Evolutionary conservation across 2,113 vertebrate genomes (phyloP), one percentile per base, ranked within the genome.

Genomic region (Apteryx mantelli): DNA sequence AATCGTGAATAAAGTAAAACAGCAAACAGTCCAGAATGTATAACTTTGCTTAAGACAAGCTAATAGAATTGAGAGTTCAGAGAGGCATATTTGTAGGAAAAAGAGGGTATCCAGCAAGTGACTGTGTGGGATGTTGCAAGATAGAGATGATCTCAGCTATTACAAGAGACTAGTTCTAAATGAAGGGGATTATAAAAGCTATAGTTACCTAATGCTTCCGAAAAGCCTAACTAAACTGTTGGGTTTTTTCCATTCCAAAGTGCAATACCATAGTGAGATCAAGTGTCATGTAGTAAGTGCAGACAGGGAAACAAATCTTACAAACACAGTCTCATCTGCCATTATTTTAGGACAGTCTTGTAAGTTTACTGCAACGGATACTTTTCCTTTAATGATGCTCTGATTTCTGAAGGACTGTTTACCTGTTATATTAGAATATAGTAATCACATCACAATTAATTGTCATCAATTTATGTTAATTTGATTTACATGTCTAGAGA

Each of bases 181-280:
- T 85, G 34, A 91, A 84, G 56, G 22, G 84, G 92, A 93, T 93
- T 91, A 91, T 56, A 87, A 84, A 93, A 96, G 65, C 48, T 97
- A 89, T 95, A 92, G 91, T 96, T 92, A 97, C 83, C 69, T 96
- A 95, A 96, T 94, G 83, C 91, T 87, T 87, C 30, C 88, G 91
- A 87, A 96, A 91, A 91, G 86, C 81, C 86, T 91, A 91, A 89
- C 84, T 89, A 96, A 96, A 97, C 88, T 94, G 92, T 85, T 53
- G 86, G 69, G 58, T 15, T 87, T 93, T 94, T 97, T 89, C 94
- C 95, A 89, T 95, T 96, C 91, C 77, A 56, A 92, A 91, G 56
- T 44, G 52, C 17, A 94, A 79, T 92, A 53, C 77, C 42, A 26
- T 11, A 48, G 52, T 69, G 81, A 79, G 69, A 91, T 97, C 91